Base-by-base conservation (phyloP, 2,888 invertebrate genomes). In the Diarsia dahlii region DNA sequence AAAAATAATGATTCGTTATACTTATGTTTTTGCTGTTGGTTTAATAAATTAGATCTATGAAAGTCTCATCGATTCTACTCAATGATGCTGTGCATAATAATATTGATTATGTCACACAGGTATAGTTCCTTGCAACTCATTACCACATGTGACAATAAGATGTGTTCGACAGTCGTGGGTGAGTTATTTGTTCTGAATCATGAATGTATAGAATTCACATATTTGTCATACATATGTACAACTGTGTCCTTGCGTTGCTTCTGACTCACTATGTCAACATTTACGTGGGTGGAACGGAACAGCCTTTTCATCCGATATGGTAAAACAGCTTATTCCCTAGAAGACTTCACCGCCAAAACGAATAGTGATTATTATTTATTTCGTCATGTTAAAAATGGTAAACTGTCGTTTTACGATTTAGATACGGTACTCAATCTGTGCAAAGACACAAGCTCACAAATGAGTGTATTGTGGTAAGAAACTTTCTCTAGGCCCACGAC, bases 231-330 rank as follows among this genome's bases (percentile, higher is more conserved):
- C 81, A 69, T 78, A 71, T 81, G 76, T 81, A 82, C 74, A 82
- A 78, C 76, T 80, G 80, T 91, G 95, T 95, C 96, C 96, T 96
- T 96, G 96, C 91, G 92, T 93, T 90, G 86, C 91, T 90, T 91
- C 93, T 96, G 96, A 96, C 95, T 96, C 96, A 96, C 92, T 93
- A 88, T 92, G 93, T 94, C 94, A 95, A 96, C 93, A 93, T 92
- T 91, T 89, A 92, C 91, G 95, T 95, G 91, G 95, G 96, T 92
- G 95, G 94, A 92, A 92, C 92, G 95, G 94, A 92, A 92, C 93
- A 93, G 91, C 93, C 93, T 95, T 94, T 93, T 90, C 78, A 86
- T 90, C 91, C 89, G 84, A 91, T 92, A 93, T 92, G 94, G 94
- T 80, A 86, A 88, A 86, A 88, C 89, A 63, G 83, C 87, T 88